These are phyloP conservation scores for Amphiura filiformis DNA, from an alignment of 35 echinoderm and acorn worm genomes.

Conservation along the genomic window DNA sequence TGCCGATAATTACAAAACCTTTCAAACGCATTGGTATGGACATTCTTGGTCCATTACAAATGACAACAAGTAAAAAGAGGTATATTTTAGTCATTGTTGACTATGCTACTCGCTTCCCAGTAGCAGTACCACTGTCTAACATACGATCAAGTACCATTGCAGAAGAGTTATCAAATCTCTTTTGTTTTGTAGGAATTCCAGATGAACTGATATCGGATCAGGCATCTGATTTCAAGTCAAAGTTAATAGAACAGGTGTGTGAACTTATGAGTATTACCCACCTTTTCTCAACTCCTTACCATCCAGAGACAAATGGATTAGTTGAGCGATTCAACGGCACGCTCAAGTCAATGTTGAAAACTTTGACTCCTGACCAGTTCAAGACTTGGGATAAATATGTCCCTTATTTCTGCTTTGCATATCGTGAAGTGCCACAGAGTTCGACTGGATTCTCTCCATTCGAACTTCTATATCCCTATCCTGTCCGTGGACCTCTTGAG, in stretches of 20 bases:
- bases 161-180: constrained; percentile 48
- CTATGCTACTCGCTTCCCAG: constrained; percentile 19
- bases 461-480: constrained; percentile 7
- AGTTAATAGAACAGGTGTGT: not conserved
- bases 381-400: constrained; percentile 48
- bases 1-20: not conserved
- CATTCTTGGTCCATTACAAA: not conserved
- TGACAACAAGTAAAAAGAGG: not conserved
- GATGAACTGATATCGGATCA: constrained; percentile 34
- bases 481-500: constrained; percentile 12
- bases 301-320: constrained; percentile 15
- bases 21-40: constrained; percentile 12
- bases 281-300: not conserved
- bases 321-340: too few relatives aligned
- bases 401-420: constrained; percentile 31
- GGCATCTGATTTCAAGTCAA: constrained; percentile 33
- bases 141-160: constrained; percentile 34
- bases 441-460: constrained; percentile 29
- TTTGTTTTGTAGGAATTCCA: constrained; percentile 4
- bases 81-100: not conserved
- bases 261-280: not conserved
- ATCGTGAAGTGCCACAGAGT: constrained; percentile 3
- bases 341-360: constrained; percentile 31
- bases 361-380: not conserved
- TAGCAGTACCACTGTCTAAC: constrained; percentile 24